A percentile compares a stretch with the other conserved stretches of the same genome.
These are phyloP conservation scores for Stictonetta naevosa DNA, from an alignment of 2,113 vertebrate genomes.

Conservation along the genomic window DNA sequence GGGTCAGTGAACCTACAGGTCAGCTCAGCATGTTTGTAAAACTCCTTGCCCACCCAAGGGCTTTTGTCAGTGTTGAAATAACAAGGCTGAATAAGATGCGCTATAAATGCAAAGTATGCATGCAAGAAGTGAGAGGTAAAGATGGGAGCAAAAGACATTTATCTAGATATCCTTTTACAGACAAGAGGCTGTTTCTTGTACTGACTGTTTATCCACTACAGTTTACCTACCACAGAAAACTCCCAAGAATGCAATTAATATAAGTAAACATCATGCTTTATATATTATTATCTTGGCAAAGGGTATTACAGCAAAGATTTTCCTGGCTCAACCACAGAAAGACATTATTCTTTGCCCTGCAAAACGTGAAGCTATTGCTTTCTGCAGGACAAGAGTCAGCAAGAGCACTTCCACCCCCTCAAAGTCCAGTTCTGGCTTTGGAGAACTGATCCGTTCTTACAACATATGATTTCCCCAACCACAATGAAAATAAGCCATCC, in stretches of 20 bases:
- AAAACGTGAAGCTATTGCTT: background rate
- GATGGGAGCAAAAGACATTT: background rate
- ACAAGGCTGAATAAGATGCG: background rate
- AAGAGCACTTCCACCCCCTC: background rate
- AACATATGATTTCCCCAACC: background rate
- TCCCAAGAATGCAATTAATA: background rate
- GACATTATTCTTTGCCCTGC: background rate
- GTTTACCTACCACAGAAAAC: background rate
- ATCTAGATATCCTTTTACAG: background rate
- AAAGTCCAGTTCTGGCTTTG: background rate
- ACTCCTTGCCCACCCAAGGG: background rate
- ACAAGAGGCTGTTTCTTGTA: conserved; percentile 22
- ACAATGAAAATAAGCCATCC: background rate
- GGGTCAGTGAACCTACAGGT: background rate
- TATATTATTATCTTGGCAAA: background rate
- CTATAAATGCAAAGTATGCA: background rate
- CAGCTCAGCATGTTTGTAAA: background rate
- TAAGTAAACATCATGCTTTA: background rate
- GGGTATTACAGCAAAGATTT: background rate
- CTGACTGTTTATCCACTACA: background rate
- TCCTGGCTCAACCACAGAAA: background rate
- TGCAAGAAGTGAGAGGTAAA: background rate
- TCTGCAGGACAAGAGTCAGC: background rate
- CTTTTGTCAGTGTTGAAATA: background rate
- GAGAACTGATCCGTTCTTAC: background rate